phyloP scores from a whole-genome alignment of 2,888 invertebrate species.

The Ectobius pallidus region DNA sequence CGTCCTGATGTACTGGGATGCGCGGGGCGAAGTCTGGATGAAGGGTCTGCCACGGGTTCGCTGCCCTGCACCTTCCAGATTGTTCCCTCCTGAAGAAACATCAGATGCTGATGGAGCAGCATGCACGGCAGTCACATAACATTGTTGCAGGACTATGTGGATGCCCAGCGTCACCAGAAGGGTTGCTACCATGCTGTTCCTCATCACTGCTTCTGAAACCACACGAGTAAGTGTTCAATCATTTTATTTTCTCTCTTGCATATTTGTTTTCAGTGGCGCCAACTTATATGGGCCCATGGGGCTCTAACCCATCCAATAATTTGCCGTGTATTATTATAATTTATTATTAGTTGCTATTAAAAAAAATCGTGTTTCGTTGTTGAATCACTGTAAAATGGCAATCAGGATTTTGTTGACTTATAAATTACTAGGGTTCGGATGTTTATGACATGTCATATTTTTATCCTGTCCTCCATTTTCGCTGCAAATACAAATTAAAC shows the following conservation, averaged over 20 bases:
- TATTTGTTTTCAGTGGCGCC: too few relatives aligned
- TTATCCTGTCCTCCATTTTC: too few relatives aligned
- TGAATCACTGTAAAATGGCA: too few relatives aligned
- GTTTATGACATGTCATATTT: too few relatives aligned
- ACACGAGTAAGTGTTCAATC: neutral
- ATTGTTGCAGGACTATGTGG: constrained; percentile 30
- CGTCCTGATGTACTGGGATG: constrained; percentile 13
- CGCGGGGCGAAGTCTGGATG: constrained; percentile 1
- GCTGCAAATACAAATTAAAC: too few relatives aligned
- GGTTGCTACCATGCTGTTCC: constrained; percentile 16
- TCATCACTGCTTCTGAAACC: constrained; percentile 15
- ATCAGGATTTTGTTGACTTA: neutral
- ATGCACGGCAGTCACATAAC: neutral
- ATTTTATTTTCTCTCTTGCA: neutral
- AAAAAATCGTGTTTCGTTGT: too few relatives aligned
- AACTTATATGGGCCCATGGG: too few relatives aligned
- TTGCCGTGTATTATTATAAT: too few relatives aligned
- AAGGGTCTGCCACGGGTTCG: neutral
- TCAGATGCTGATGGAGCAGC: constrained; percentile 27
- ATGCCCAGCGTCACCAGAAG: constrained; percentile 27
- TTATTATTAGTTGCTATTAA: too few relatives aligned
- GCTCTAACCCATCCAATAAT: too few relatives aligned
- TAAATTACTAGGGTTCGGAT: too few relatives aligned
- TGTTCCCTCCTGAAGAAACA: neutral
- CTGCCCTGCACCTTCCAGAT: neutral